Percentiles rank a stretch among this genome's conserved stretches.
These are phyloP conservation scores for Autographa pulchrina DNA, from an alignment of 2,888 invertebrate species.

Conservation along the genomic window DNA sequence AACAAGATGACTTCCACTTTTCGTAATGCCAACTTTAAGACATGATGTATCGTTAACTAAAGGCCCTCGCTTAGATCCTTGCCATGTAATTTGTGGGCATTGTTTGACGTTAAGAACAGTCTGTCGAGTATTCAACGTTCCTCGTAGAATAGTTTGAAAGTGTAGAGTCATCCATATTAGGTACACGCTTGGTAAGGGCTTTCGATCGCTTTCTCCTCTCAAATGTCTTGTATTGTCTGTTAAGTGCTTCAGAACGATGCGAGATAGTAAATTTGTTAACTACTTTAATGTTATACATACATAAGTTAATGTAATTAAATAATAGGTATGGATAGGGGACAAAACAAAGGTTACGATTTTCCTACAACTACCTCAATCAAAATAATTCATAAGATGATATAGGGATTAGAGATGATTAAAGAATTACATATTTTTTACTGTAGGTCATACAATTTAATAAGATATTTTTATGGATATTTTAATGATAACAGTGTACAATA, in stretches of 20 bases:
- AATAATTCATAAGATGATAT: background rate
- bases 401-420: too few relatives aligned
- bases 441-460: background rate
- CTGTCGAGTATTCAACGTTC: conserved; percentile 17
- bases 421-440: too few relatives aligned
- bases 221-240: conserved; percentile 37
- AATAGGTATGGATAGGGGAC: background rate
- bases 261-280: conserved; percentile 26
- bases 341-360: background rate
- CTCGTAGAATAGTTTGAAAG: conserved; percentile 44
- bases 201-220: conserved; percentile 47
- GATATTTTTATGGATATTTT: background rate
- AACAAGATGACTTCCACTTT: conserved; percentile 69
- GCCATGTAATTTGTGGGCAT: conserved; percentile 73
- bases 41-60: conserved; percentile 65
- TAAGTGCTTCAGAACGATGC: conserved; percentile 38
- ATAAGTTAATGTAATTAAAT: background rate
- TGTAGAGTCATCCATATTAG: conserved; percentile 51
- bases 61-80: conserved; percentile 66
- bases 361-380: background rate
- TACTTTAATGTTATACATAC: background rate
- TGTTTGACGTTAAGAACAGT: conserved; percentile 66
- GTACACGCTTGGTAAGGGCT: conserved; percentile 41
- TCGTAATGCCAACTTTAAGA: conserved; percentile 64
- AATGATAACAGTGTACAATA: background rate